Base-by-base conservation (phyloP, 2,888 invertebrate species). In the Cacoxenus indagator region DNA sequence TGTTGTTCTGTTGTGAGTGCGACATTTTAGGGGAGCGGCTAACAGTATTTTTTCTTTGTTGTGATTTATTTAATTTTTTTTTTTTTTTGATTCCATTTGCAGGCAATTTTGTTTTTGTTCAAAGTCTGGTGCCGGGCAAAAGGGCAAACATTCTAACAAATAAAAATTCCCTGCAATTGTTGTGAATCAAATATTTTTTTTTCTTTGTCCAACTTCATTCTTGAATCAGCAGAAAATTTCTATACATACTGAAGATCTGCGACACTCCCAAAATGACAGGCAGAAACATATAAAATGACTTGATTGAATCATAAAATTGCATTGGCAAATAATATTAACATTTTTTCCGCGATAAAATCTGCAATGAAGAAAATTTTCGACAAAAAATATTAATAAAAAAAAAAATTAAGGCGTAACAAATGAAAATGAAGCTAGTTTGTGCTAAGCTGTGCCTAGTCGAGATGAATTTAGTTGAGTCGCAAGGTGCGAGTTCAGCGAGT, bases 101-200 rank as follows among this genome's bases (percentile, higher is more conserved):
- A 11, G 9, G 55, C 55, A 55, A 22, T 11, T 55, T 55, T 55
- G 27, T 24, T 55, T 37, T 37, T 19, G 2, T 19, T 55, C 11
- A 27, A 9, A 55, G 27, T 11, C 26, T 48, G 4, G 9, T 17
- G 19, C 48, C 48, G 17, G n/a, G n/a, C n/a, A 24, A 55, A 55
- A 55, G 55, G 55, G 55, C 55, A 55, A 55, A n/a, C 26, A 55
- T 55, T 55, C 55, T 55, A 55, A 26, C 26, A 55, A 55, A 26
- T 26, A 27, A 55, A 55, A 55, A 1, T 55, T 24, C 6, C 26
- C 55, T 55, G 27, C 55, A 55, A n/a, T 51, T 14, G 55, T 51
- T 51, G 19, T 19, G 8, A 19, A 19, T 51, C 19, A 19, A 1
- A 19, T 22, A 17, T 3, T 2, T 51, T 6, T 22, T 51, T 22